These are phyloP conservation scores for Arion vulgaris DNA, from an alignment of 1,140 invertebrate species.

Conservation along the genomic window DNA sequence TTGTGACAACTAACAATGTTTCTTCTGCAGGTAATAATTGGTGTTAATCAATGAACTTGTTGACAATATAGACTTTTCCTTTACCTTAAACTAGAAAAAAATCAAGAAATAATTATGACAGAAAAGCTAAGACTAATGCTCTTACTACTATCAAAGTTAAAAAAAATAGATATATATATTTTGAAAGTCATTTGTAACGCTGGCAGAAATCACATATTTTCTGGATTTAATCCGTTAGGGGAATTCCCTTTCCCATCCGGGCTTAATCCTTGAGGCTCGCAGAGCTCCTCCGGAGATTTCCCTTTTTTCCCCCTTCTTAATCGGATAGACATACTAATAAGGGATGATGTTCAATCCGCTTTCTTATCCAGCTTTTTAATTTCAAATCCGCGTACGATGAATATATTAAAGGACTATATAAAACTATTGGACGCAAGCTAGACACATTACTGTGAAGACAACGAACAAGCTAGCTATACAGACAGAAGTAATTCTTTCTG, in stretches of 20 bases:
- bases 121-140: background rate
- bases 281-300: constrained; percentile 27
- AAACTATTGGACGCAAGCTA: background rate
- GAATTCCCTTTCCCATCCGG: constrained; percentile 5
- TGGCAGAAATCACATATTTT: background rate
- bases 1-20: too few relatives aligned
- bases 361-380: constrained; percentile 25
- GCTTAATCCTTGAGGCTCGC: constrained; percentile 26
- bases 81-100: too few relatives aligned
- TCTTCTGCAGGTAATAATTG: too few relatives aligned
- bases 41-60: too few relatives aligned
- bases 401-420: constrained; percentile 31
- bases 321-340: constrained; percentile 24
- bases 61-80: too few relatives aligned
- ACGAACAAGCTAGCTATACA: background rate
- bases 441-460: background rate
- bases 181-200: background rate
- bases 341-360: constrained; percentile 18
- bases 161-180: background rate
- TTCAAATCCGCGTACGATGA: constrained; percentile 5
- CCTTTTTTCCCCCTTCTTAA: constrained; percentile 16
- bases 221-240: background rate
- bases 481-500: background rate
- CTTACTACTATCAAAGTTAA: background rate
- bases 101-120: too few relatives aligned